These are phyloP conservation scores for Eupleurogrammus muticus DNA, from an alignment of 2,797 vertebrate species.

Conservation along the genomic window DNA sequence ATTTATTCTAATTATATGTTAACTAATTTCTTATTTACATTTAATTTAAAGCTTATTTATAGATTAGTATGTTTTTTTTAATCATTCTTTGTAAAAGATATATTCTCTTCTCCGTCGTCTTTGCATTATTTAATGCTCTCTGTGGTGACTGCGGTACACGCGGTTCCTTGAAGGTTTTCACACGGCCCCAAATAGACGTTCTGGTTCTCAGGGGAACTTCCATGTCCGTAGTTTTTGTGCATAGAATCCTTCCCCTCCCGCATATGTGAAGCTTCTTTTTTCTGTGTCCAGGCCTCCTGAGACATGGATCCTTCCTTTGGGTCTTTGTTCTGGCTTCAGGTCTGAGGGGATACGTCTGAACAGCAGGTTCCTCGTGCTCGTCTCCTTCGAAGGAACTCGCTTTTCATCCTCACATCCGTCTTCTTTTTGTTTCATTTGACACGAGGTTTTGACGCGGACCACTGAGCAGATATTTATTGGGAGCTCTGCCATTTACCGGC, in stretches of 20 bases:
- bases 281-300: conserved; percentile 37
- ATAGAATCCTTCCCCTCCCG: neutral
- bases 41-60: too few relatives aligned
- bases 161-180: conserved; percentile 12
- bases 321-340: conserved; percentile 33
- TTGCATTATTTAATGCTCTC: neutral
- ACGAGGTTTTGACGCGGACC: conserved; percentile 43
- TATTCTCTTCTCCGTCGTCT: neutral
- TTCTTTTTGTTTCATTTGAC: conserved; percentile 48
- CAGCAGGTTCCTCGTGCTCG: conserved; percentile 33
- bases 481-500: conserved; percentile 39
- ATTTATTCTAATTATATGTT: too few relatives aligned
- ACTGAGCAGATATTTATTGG: conserved; percentile 30
- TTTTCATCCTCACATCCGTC: conserved; percentile 47
- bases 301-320: conserved; percentile 44
- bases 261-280: conserved; percentile 27
- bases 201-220: conserved; percentile 27
- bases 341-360: conserved; percentile 46
- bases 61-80: too few relatives aligned
- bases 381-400: conserved; percentile 14
- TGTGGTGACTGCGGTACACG: conserved; percentile 17
- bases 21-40: too few relatives aligned
- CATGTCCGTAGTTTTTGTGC: too few relatives aligned
- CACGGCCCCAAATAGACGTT: conserved; percentile 9
- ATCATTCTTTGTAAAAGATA: too few relatives aligned